A percentile compares a stretch with the other conserved stretches of the same genome.
Evolutionary conservation across 2,888 invertebrate species (phyloP).

Genomic region (Merodon equestris): DNA sequence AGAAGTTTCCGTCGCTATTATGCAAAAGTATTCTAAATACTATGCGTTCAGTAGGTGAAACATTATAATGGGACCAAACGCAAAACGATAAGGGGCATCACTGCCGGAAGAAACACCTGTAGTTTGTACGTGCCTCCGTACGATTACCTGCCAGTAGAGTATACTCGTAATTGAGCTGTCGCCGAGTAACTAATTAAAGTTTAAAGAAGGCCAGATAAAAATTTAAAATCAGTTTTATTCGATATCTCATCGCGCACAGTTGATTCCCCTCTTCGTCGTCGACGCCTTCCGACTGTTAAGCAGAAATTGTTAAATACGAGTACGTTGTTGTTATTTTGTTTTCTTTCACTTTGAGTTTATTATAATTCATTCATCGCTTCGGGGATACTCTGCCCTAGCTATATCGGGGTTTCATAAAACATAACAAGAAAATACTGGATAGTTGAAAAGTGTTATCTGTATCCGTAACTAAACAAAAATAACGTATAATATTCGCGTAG

Average conservation of each 20-base stretch:
- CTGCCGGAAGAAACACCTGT: conserved; percentile 55
- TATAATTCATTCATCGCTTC: conserved; percentile 15
- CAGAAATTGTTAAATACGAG: no score
- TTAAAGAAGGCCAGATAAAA: conserved; percentile 61
- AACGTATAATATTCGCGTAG: conserved; percentile 13
- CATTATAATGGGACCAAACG: conserved; percentile 22
- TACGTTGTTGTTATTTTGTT: no score
- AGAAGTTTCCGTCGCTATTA: not conserved
- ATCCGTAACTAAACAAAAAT: conserved; percentile 3
- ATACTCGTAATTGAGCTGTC: conserved; percentile 44
- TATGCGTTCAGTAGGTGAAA: no score
- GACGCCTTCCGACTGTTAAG: not conserved
- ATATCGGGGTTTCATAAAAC: conserved; percentile 18
- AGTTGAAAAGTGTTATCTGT: conserved; percentile 27
- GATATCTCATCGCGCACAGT: conserved; percentile 60
- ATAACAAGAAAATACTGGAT: conserved; percentile 17
- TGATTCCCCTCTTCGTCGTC: conserved; percentile 39
- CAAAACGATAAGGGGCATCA: conserved; percentile 42
- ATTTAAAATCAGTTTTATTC: conserved; percentile 62
- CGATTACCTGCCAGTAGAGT: conserved; percentile 54
- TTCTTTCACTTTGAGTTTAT: not conserved
- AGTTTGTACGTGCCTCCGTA: conserved; percentile 36
- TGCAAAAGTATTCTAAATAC: not conserved
- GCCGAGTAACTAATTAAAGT: conserved; percentile 51
- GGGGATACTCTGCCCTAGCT: not conserved